Base-by-base conservation (phyloP, 2,797 vertebrate species). In the Acomys russatus region DNA sequence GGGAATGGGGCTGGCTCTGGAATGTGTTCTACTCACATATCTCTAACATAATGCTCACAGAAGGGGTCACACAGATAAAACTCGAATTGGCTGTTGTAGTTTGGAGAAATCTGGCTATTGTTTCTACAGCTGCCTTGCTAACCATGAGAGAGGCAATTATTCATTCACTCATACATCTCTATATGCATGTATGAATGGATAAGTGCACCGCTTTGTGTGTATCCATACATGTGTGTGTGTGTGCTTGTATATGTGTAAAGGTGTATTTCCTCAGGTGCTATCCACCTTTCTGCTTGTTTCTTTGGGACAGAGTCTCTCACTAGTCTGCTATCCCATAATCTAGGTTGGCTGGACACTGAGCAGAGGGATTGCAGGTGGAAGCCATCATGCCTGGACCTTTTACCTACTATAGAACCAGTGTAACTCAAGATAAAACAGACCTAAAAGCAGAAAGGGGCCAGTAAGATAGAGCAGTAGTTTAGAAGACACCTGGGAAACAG, bases 81-180 rank as follows among this genome's bases (percentile, higher is more conserved):
- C 23, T 92, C 86, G 10, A 90, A 92, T 74, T 79, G 68, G 83
- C 10, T 51, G 59, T 3, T 94, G n/a, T 49, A 71, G 68, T 83
- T 56, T 83, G 49, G 11, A 17, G 51, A 94, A 84, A 56, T 79
- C 0, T 68, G 23, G 64, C 25, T 90, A 95, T 79, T 87, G 88
- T 63, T 28, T 17, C 4, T n/a, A 66, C 6, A 63, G 74, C 18
- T 88, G 70, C 49, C 17, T 93, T 90, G n/a, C 10, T 71, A 84
- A 84, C 30, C 38, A 92, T 66, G 49, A 61, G 78, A 88, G 68
- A 88, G 38, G 23, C n/a, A 93, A 30, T 68, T 51, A 49, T 85
- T n/a, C 35, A 87, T 63, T 70, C 22, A 64, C 7, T 38, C 59
- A 76, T 5, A 51, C 25, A 28, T 28, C 8, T 73, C 9, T 66